Conservation (phyloP, 2,888 invertebrate species). For the Seladonia tumulorum region DNA sequence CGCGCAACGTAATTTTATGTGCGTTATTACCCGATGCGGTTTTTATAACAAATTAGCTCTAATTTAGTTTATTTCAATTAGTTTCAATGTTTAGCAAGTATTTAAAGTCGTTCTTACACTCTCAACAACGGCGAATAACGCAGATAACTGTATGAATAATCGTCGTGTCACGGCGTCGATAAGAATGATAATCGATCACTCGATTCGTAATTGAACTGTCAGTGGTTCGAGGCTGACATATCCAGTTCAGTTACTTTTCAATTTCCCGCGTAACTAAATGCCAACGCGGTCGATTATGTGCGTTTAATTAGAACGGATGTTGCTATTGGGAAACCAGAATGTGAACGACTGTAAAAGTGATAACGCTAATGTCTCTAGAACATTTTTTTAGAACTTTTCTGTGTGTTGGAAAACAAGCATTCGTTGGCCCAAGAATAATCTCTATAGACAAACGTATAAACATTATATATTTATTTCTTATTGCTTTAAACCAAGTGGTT, state of each 20-base stretch:
- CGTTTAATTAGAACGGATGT: conserved; percentile 24
- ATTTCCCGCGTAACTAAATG: conserved; percentile 32
- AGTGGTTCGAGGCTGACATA: conserved; percentile 10
- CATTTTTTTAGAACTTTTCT: neutral
- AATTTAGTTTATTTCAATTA: conserved; percentile 42
- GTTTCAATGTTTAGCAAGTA: conserved; percentile 10
- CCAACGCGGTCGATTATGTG: neutral
- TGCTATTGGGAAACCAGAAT: neutral
- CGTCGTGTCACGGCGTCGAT: conserved; percentile 37
- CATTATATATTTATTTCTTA: too few species aligned
- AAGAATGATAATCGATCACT: conserved; percentile 49
- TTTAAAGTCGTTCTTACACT: conserved; percentile 4
- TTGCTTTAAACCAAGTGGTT: too few species aligned
- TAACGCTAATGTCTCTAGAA: neutral
- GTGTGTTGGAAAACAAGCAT: neutral
- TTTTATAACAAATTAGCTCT: neutral
- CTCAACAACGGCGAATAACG: conserved; percentile 1
- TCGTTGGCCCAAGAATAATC: neutral
- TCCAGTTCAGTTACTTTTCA: conserved; percentile 42
- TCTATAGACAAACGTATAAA: too few species aligned
- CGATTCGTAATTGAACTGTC: conserved; percentile 43
- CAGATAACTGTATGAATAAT: conserved; percentile 24
- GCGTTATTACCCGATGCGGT: neutral
- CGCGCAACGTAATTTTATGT: neutral
- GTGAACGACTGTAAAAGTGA: neutral